These are phyloP conservation scores for Magallana nippona DNA, from an alignment of 2,888 invertebrate genomes.

Conservation along the genomic window DNA sequence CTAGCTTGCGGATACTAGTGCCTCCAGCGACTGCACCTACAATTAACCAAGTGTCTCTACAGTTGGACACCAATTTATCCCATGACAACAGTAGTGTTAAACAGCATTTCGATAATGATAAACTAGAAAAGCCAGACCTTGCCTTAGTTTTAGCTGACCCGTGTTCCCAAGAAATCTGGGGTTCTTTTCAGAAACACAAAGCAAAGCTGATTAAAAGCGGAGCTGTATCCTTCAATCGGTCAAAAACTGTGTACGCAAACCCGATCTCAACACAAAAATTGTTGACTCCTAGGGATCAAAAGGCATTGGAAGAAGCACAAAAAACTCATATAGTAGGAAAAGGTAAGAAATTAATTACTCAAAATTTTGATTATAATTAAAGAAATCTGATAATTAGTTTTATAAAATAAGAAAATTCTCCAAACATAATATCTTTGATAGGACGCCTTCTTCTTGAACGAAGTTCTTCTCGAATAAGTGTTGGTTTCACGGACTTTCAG, in stretches of 20 bases:
- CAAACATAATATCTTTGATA: slow-evolving; percentile 35
- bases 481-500: slow-evolving; percentile 34
- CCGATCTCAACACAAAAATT: slow-evolving; percentile 60
- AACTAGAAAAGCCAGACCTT: slow-evolving; percentile 15
- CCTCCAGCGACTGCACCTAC: slow-evolving; percentile 1
- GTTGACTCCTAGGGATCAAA: slow-evolving; percentile 56
- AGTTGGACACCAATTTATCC: neutral
- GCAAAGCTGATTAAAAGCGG: slow-evolving; percentile 55
- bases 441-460: slow-evolving; percentile 55
- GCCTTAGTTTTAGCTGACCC: slow-evolving; percentile 52
- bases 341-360: slow-evolving; percentile 50
- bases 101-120: slow-evolving; percentile 9
- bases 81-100: too few relatives aligned
- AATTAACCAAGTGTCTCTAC: neutral
- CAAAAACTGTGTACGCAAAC: slow-evolving; percentile 53
- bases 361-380: too few relatives aligned
- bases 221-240: slow-evolving; percentile 50
- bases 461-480: slow-evolving; percentile 21
- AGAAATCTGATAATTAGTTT: neutral
- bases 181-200: slow-evolving; percentile 56
- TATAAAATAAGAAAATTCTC: too few relatives aligned
- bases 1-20: neutral
- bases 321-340: slow-evolving; percentile 58
- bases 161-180: slow-evolving; percentile 52
- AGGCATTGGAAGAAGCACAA: slow-evolving; percentile 56